Base-by-base conservation (phyloP, 2,888 invertebrate genomes). In the Lasioglossum figueresi region DNA sequence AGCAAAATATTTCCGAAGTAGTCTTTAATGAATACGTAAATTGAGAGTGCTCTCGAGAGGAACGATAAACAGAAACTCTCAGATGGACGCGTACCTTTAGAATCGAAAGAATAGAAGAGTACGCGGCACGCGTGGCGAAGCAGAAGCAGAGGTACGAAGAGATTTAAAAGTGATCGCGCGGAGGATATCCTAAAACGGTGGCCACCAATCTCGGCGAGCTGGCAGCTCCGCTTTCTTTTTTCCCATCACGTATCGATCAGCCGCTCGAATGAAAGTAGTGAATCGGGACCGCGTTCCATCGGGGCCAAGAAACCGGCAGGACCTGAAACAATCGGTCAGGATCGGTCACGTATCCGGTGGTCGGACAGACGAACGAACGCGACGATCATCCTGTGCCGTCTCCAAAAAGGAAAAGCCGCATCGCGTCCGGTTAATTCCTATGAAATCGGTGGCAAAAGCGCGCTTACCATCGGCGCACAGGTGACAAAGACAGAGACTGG, bases 151-250 rank as follows among this genome's bases (percentile, higher is more conserved):
- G 45, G 23, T 63, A 40, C 34, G n/a, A 10, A n/a, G 14, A 31
- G 16, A 19, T 43, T 52, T 43, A 83, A 43, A 52, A 71, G 52
- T 23, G 83, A 83, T 71, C 72, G 0, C 23, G 12, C 14, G 31
- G 34, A n/a, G 34, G 31, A 68, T 73, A 48, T 80, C 63, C 76
- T 77, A 84, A 85, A 84, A 74, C 77, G 70, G 70, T 52, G 73
- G 19, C 31, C 43, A 31, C 27, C 45, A 66, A 76, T 85, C 84
- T 80, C 59, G 77, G 71, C 37, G 48, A 63, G 75, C 37, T 70
- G 52, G 52, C 43, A 43, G 59, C 73, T 23, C 80, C 79, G 85
- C 85, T 85, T 85, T 85, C 85, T 85, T 85, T 80, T 85, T 80
- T 77, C 74, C 63, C 80, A 52, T 80, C 84, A 34, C 34, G 84